A percentile compares a stretch with the other conserved stretches of the same genome.
Conservation (phyloP, 2,113 vertebrate species). For the Bambusicola thoracicus region DNA sequence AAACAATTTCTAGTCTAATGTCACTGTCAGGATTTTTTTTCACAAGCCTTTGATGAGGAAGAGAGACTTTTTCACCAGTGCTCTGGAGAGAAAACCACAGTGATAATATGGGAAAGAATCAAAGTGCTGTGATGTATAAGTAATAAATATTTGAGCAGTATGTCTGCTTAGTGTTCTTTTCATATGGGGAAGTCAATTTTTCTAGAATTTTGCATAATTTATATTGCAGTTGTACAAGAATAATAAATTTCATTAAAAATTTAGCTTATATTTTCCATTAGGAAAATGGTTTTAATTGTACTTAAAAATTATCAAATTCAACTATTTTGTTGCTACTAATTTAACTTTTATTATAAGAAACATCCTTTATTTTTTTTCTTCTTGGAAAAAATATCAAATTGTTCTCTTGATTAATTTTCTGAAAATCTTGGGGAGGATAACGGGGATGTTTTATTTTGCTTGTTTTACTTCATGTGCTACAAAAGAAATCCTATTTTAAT, state of each 20-base stretch:
- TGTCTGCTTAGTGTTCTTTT: neutral
- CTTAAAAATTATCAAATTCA: neutral
- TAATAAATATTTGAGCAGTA: neutral
- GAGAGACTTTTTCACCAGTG: too few species aligned
- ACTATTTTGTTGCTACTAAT: neutral
- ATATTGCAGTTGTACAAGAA: neutral
- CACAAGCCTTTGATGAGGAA: neutral
- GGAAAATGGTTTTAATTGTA: neutral
- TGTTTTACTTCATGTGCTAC: neutral
- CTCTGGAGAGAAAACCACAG: neutral
- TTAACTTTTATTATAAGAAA: neutral
- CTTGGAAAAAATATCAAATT: neutral
- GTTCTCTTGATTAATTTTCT: neutral
- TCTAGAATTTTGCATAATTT: neutral
- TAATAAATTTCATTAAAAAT: neutral
- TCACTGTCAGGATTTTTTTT: neutral
- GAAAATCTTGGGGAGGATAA: neutral
- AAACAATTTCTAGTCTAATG: neutral
- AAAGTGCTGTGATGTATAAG: neutral
- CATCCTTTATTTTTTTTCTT: rapidly evolving
- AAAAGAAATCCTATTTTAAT: neutral
- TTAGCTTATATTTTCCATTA: neutral
- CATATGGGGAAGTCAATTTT: neutral
- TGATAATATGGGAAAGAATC: neutral
- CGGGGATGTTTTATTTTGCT: neutral